Evolutionary conservation across 2,113 vertebrate genomes (phyloP), one percentile per base, ranked within the genome.

Genomic region (Phalacrocorax carbo): DNA sequence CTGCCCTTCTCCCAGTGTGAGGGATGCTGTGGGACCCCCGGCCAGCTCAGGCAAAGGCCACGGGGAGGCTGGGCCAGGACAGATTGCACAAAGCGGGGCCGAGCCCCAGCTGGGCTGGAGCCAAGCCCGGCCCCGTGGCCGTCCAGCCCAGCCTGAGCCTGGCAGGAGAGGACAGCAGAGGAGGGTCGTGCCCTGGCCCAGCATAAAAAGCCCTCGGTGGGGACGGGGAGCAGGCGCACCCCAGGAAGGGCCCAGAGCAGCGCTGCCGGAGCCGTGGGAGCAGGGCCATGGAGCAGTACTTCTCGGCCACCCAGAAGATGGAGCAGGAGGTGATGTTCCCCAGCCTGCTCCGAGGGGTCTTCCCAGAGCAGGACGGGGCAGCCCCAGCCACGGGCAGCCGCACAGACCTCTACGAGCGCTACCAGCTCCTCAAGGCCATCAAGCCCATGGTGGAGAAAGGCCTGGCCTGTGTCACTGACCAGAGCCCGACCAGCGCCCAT

Each of bases 251-350:
- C 82, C 93, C 98, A 2, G 38, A 38, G 52, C 97, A 65, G 84
- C 61, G 68, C 9, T 88, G 95, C 72, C 87, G 19, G n/a, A 98
- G 86, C 90, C 96, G 96, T 92, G 94, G 98, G 17, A 81, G 94
- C 70, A 18, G 96, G 3, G 90, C 98, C 61, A 98, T 99, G 98
- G 98, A 97, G 70, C 94, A 95, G 81, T 99, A 99, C 98, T 98
- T 97, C 34, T 96, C 98, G 0, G 98, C 97, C 1, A 98, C 98
- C 3, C 97, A 91, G 9, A 97, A 98, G 97, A 99, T 99, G 99
- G 99, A 99, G 97, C 98, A 98, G 88, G 99, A 99, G 54, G 94
- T 99, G 60, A 98, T 99, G 97, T 98, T 99, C 84, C 99, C 99
- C 62, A 99, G 98, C 97, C 98, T 99, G 38, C 98, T 99, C 26